These are phyloP conservation scores for Girardinus metallicus DNA, from an alignment of 2,797 vertebrate species.

Conservation along the genomic window DNA sequence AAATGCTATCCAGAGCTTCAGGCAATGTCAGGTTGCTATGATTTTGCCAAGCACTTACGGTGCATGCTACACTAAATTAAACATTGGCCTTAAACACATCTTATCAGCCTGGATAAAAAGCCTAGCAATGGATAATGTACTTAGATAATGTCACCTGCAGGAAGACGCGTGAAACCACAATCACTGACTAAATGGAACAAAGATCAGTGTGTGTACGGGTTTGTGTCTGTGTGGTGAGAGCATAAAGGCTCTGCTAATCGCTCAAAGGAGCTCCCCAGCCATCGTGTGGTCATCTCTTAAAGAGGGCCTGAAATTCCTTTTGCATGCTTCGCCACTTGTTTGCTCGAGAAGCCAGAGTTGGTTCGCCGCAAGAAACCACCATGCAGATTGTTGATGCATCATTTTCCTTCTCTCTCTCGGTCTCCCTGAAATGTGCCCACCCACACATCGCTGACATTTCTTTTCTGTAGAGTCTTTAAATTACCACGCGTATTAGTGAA, in stretches of 20 bases:
- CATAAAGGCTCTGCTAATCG: constrained; percentile 46
- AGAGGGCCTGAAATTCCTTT: constrained; percentile 74
- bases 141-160: constrained; percentile 49
- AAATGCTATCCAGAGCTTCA: constrained; percentile 49
- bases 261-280: constrained; percentile 40
- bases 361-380: constrained; percentile 66
- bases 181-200: constrained; percentile 49
- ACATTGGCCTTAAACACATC: constrained; percentile 49
- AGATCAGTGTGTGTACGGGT: constrained; percentile 18
- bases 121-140: constrained; percentile 34
- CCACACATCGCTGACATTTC: constrained; percentile 66
- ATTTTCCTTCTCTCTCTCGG: constrained; percentile 2
- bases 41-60: constrained; percentile 54
- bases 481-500: constrained; percentile 69
- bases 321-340: constrained; percentile 70
- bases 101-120: constrained; percentile 48
- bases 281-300: constrained; percentile 61
- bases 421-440: constrained; percentile 35
- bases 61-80: constrained; percentile 50
- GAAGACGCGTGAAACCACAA: constrained; percentile 58
- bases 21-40: constrained; percentile 41
- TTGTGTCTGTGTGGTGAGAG: constrained; percentile 23
- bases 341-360: constrained; percentile 57
- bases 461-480: constrained; percentile 61
- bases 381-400: constrained; percentile 51